These are phyloP conservation scores for Heliconius himera DNA, from an alignment of 1,140 invertebrate genomes.

Conservation along the genomic window DNA sequence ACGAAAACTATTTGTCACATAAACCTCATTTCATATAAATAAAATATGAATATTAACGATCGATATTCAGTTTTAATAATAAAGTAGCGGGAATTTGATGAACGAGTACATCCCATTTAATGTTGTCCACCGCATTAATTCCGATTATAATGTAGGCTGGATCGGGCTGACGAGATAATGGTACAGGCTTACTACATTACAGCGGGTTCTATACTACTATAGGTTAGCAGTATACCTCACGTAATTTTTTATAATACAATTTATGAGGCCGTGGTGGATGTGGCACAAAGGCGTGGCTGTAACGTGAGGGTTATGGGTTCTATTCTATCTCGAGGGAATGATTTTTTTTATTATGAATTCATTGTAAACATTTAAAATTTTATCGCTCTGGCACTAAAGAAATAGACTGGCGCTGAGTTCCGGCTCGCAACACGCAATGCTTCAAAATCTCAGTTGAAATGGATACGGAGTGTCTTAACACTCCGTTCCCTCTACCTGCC, in stretches of 20 bases:
- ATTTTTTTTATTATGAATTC: too few species aligned
- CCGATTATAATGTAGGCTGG: conserved; percentile 30
- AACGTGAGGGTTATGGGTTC: too few species aligned
- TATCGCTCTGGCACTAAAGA: too few species aligned
- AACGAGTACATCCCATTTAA: conserved; percentile 31
- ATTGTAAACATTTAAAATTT: too few species aligned
- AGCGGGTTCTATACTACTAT: neutral
- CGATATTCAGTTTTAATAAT: conserved; percentile 36
- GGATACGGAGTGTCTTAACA: too few species aligned
- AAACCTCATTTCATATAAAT: neutral
- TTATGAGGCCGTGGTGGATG: too few species aligned
- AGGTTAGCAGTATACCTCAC: neutral
- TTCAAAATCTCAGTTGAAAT: too few species aligned
- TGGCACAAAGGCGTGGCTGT: too few species aligned
- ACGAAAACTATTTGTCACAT: conserved; percentile 3
- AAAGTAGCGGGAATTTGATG: conserved; percentile 26
- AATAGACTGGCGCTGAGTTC: too few species aligned
- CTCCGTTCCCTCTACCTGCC: too few species aligned
- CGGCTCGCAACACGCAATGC: too few species aligned
- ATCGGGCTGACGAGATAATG: conserved; percentile 33
- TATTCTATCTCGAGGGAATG: too few species aligned
- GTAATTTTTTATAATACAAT: neutral
- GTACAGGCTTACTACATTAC: conserved; percentile 20
- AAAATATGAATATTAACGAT: conserved; percentile 28
- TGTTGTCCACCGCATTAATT: conserved; percentile 33